Base-by-base conservation (phyloP, 2,888 invertebrate genomes). In the Agonopterix subpropinquella region DNA sequence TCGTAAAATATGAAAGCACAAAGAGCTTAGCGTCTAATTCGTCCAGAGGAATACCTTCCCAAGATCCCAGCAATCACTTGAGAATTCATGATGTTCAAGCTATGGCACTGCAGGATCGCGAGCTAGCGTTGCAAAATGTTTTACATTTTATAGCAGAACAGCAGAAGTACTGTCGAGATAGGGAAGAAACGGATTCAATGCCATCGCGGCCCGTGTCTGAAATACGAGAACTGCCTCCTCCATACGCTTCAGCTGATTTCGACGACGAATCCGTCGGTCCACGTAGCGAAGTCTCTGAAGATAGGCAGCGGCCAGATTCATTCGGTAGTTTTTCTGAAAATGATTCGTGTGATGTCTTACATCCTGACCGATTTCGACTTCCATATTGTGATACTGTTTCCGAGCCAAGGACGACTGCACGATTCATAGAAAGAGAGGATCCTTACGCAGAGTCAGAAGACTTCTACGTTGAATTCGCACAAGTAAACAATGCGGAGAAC, bases 1-100 rank as follows among this genome's bases (percentile, higher is more conserved):
- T 95, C 55, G 94, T 94, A 44, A 94, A 94, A 79, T 94, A 94
- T 68, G 95, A 94, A 72, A 94, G 94, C 77, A 94, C 93, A 54
- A 94, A 93, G 73, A 94, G 94, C 73, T 82, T 94, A 68, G 94
- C 93, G 42, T 93, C 93, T 37, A 93, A 92, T 64, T 93, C 93
- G 44, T 93, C 92, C 50, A 89, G 92, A 68, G 92, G 92, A 57
- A 76, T 92, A 43, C 91, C 92, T 8, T 89, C 90, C 4, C 80
- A 72, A 51, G 91, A 91, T 55, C 85, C 87, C 35, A 86, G 68
- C 53, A 84, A 59, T 56, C 84, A 84, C 58, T 70, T 89, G 47
- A 70, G 87, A 58, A 77, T 85, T 47, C 87, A 88, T 44, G 89
- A 89, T 53, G 81, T 82, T 13, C 87, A 82, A 67, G 77, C 84